Evolutionary conservation across 2,797 vertebrate species (phyloP).

Genomic region (Darevskia mixta): DNA sequence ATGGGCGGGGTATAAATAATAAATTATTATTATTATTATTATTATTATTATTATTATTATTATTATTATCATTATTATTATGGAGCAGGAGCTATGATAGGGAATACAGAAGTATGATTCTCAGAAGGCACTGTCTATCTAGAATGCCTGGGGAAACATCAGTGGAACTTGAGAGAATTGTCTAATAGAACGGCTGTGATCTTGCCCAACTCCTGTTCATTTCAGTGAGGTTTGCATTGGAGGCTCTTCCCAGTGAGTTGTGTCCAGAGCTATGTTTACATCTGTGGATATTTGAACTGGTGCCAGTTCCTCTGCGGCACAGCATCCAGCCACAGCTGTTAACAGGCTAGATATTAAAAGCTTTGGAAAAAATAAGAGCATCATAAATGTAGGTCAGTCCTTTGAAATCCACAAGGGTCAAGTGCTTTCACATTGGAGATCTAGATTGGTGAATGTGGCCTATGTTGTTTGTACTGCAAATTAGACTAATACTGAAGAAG

Average conservation of each 20-base stretch:
- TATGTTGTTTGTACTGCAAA: conserved; percentile 43
- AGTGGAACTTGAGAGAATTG: not conserved
- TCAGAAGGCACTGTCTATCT: not conserved
- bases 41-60: too few species aligned
- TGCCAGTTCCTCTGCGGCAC: not conserved
- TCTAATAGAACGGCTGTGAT: not conserved
- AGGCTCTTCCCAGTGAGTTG: not conserved
- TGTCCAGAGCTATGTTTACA: conserved; percentile 7
- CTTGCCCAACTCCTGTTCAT: not conserved
- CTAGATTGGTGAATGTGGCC: conserved; percentile 38
- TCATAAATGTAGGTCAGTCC: conserved; percentile 25
- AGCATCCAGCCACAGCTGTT: conserved; percentile 1
- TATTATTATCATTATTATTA: too few species aligned
- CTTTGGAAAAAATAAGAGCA: not conserved
- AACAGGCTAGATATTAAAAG: conserved; percentile 7
- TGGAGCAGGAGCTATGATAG: not conserved
- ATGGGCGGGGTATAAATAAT: too few species aligned
- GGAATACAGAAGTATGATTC: not conserved
- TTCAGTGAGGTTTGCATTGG: not conserved
- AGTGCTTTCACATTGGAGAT: conserved; percentile 39
- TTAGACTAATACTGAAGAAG: conserved; percentile 38
- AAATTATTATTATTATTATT: too few species aligned
- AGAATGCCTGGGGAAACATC: not conserved
- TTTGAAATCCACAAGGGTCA: conserved; percentile 22
- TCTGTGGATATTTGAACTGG: not conserved